Evolutionary conservation across 2,888 invertebrate genomes (phyloP).

Genomic region (Paralinhomoeus sp.): DNA sequence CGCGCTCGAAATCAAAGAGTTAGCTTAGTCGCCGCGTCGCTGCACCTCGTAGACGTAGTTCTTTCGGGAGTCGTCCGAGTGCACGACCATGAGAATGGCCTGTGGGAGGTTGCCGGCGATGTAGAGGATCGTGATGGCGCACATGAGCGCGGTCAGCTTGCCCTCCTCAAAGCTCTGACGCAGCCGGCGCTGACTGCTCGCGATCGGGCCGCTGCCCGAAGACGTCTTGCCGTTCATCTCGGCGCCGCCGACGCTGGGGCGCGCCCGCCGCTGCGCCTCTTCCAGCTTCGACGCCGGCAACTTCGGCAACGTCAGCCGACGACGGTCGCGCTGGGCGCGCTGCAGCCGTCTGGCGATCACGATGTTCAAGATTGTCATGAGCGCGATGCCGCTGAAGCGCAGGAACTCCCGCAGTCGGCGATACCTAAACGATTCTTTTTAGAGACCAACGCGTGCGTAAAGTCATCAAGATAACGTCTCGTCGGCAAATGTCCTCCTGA

Average conservation of each 20-base stretch:
- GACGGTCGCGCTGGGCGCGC: conserved; percentile 5
- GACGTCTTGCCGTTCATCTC: too few relatives aligned
- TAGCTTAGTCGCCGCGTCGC: too few relatives aligned
- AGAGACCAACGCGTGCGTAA: too few relatives aligned
- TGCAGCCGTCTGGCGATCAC: conserved; percentile 17
- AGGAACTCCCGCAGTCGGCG: neutral
- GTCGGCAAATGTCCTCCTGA: too few relatives aligned
- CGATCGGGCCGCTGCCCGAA: conserved; percentile 1
- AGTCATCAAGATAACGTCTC: too few relatives aligned
- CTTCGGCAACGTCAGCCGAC: neutral
- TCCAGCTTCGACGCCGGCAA: neutral
- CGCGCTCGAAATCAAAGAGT: too few relatives aligned
- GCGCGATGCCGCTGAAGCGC: conserved; percentile 14
- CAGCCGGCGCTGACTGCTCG: neutral
- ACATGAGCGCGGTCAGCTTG: conserved; percentile 19
- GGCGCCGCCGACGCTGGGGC: too few relatives aligned
- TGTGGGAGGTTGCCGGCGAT: conserved; percentile 21
- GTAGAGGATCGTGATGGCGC: conserved; percentile 20
- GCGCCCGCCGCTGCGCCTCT: too few relatives aligned
- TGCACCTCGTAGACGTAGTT: conserved; percentile 16
- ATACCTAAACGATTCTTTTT: too few relatives aligned
- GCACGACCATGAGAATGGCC: conserved; percentile 19
- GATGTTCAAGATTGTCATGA: conserved; percentile 15
- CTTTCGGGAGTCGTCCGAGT: conserved; percentile 15
- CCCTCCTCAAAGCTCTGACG: conserved; percentile 18